Evolutionary conservation across 2,113 vertebrate genomes (phyloP).

Genomic region (Mesembrinibis cayennensis): DNA sequence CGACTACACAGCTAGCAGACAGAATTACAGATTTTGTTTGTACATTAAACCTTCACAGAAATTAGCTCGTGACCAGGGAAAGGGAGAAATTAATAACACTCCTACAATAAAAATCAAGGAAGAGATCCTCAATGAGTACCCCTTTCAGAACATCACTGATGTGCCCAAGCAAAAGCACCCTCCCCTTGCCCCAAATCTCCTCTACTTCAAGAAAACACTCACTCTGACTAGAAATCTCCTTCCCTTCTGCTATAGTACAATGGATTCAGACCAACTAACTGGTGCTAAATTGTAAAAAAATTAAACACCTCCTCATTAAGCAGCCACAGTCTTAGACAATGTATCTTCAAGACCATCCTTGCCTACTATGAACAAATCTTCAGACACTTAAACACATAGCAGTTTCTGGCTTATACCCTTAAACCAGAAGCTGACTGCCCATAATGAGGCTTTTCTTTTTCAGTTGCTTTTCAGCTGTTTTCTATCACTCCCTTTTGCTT

Average conservation of each 20-base stretch:
- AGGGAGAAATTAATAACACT: neutral
- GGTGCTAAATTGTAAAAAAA: neutral
- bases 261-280: neutral
- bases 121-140: neutral
- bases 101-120: neutral
- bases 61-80: neutral
- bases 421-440: neutral
- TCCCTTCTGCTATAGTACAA: neutral
- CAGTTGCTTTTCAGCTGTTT: neutral
- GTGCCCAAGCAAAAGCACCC: neutral
- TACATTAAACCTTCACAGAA: neutral
- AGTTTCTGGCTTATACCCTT: neutral
- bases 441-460: neutral
- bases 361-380: accelerated
- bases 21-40: neutral
- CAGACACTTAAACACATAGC: neutral
- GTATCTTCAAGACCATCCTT: accelerated
- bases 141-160: neutral
- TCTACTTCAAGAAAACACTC: neutral
- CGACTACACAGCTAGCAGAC: neutral
- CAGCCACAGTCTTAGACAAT: accelerated
- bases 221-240: neutral
- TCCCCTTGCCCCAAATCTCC: neutral
- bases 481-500: neutral
- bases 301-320: neutral